phyloP scores from a whole-genome alignment of 1,140 invertebrate genomes.

The Pseudomyrmex flavicornis region DNA sequence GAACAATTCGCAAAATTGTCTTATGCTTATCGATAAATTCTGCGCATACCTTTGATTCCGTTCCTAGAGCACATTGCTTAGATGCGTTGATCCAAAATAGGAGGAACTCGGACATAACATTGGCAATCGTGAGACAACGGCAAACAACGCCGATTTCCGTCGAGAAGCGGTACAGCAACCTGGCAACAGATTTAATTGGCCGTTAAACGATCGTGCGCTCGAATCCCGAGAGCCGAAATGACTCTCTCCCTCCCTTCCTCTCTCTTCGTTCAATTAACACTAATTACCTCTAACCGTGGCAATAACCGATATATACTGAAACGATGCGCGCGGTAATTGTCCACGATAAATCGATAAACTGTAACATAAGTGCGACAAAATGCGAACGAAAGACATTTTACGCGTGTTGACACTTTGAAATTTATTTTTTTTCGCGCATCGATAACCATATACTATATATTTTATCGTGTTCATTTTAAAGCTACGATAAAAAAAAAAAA shows the following conservation, averaged over 20 bases:
- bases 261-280: slow-evolving; percentile 64
- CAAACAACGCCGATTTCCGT: slow-evolving; percentile 42
- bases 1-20: too few relatives aligned
- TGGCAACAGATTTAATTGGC: slow-evolving; percentile 68
- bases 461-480: background rate
- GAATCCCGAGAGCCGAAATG: slow-evolving; percentile 20
- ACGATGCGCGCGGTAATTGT: slow-evolving; percentile 37
- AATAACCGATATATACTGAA: slow-evolving; percentile 62
- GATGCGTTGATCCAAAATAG: too few relatives aligned
- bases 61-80: too few relatives aligned
- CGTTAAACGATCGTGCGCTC: slow-evolving; percentile 66
- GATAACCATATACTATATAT: too few relatives aligned
- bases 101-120: background rate
- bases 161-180: slow-evolving; percentile 39
- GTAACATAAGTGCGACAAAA: slow-evolving; percentile 1
- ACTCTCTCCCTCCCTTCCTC: background rate
- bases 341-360: slow-evolving; percentile 60
- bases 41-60: too few relatives aligned
- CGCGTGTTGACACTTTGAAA: background rate
- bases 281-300: slow-evolving; percentile 67
- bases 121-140: slow-evolving; percentile 30
- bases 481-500: background rate
- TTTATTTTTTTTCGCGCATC: background rate
- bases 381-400: background rate
- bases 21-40: too few relatives aligned